Conservation (phyloP, 1,140 invertebrate species). For the Procambarus clarkii region DNA sequence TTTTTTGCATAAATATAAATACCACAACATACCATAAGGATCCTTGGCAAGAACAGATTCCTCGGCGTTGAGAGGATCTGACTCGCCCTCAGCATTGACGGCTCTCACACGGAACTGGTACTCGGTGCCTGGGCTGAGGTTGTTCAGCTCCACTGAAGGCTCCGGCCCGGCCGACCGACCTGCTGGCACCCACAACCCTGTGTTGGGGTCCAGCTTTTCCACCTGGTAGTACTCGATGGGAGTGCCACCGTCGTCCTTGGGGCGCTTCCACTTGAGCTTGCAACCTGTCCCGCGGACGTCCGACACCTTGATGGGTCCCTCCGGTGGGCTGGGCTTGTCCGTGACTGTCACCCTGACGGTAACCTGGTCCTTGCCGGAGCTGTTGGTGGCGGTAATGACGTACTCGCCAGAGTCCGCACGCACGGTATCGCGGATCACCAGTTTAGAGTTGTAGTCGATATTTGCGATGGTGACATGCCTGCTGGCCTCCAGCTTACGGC, state of each 20-base stretch:
- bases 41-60: constrained; percentile 95
- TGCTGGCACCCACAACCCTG: constrained; percentile 95
- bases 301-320: constrained; percentile 88
- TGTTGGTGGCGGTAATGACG: constrained; percentile 89
- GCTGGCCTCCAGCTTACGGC: constrained; percentile 79
- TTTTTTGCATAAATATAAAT: not conserved
- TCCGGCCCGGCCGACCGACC: constrained; percentile 83
- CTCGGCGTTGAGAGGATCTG: constrained; percentile 92
- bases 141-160: constrained; percentile 88
- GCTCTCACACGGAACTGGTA: constrained; percentile 97
- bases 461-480: constrained; percentile 87
- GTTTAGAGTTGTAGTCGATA: constrained; percentile 91
- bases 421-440: constrained; percentile 87
- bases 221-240: constrained; percentile 78
- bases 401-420: constrained; percentile 92
- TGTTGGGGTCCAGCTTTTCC: constrained; percentile 94
- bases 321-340: constrained; percentile 91
- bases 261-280: constrained; percentile 95
- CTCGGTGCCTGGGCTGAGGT: constrained; percentile 91
- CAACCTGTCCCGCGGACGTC: constrained; percentile 95
- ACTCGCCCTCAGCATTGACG: constrained; percentile 97
- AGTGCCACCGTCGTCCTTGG: constrained; percentile 87
- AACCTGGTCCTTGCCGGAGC: constrained; percentile 90
- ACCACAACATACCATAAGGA: constrained; percentile 84
- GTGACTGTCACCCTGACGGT: constrained; percentile 93